Base-by-base conservation (phyloP, 2,113 vertebrate species). In the Leucosticte australis region DNA sequence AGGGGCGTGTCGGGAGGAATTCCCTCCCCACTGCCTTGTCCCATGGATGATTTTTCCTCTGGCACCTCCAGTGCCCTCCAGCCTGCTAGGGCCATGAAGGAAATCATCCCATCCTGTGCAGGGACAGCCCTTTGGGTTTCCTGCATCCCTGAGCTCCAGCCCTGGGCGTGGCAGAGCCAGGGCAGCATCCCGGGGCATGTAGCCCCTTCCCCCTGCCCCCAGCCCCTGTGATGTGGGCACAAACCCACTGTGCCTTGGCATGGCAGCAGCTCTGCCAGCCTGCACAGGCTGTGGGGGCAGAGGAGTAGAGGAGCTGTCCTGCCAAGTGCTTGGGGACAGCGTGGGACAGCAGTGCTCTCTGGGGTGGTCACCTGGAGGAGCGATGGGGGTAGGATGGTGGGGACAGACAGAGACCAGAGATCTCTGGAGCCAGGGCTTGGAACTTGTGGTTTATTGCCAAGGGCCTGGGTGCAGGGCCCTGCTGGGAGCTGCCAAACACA, bases 131-230 rank as follows among this genome's bases (percentile, higher is more conserved):
- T 56, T 26, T 2, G 33, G 33, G 11, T 46, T 60, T 67, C 47
- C 8, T 6, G 7, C 24, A 5, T 14, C 41, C 35, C 64, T 13
- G 77, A 68, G 71, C 65, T 67, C 31, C 59, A 50, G 39, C 47
- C 35, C 42, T n/a, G 0, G 0, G 42, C 33, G 1, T 1, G 4
- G 27, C 10, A 1, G 74, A 15, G 12, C 28, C 0, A 0, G 41
- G 35, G 35, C 2, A 4, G 39, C 49, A 56, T 39, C 63, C 60
- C 7, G 1, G 16, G n/a, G 6, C 20, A 21, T 0, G 2, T 27
- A 23, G 35, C 41, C 21, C 23, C 31, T 7, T 52, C 15, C 27
- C 10, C 9, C 27, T 67, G 63, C 27, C 44, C 28, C 28, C 44
- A n/a, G 7, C 4, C 23, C 44, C 42, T 2, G 27, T 4, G 1